Evolutionary conservation across 2,797 vertebrate genomes (phyloP), one percentile per base, ranked within the genome.

Genomic region (Sitta carolinensis): DNA sequence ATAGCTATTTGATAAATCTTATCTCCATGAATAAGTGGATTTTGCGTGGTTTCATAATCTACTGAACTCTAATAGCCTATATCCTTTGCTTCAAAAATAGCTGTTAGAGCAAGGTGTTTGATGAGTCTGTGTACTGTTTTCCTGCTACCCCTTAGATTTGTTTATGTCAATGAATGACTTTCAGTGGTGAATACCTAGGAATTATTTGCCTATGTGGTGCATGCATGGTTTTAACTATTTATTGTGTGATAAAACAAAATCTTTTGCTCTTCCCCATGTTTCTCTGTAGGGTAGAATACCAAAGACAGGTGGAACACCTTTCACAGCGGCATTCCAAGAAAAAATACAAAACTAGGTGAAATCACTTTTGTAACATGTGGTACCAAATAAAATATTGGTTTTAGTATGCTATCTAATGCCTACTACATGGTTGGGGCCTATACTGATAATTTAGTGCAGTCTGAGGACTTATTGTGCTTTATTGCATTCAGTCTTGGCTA

Each of bases 1-100:
- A 51, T 67, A 66, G 90, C 1, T 5, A 79, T 87, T 89, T 2
- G 3, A 95, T 96, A 95, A 90, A 95, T 95, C 86, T 94, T 87
- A 84, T 87, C 69, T 93, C 69, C 75, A 58, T 63, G 86, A 92
- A 82, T 93, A 87, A 95, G 67, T 92, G 79, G 78, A 89, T 94
- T 94, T 94, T 90, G 84, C 1, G 0, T 93, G 62, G 75, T 90
- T 95, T 95, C 63, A 45, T 95, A 85, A 95, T 82, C 78, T 92
- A 48, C 87, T 85, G 73, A 89, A 76, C 76, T 87, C 62, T 95
- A 94, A 93, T 88, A 95, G 92, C 78, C 55, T 92, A 26, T 64
- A 69, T 79, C 21, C n/a, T 95, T 81, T 92, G 70, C 72, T 90
- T 93, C 59, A 84, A 75, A 84, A 94, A 61, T 74, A 91, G 87